phyloP scores from a whole-genome alignment of 2,113 vertebrate species.

The Colossoma macropomum region DNA sequence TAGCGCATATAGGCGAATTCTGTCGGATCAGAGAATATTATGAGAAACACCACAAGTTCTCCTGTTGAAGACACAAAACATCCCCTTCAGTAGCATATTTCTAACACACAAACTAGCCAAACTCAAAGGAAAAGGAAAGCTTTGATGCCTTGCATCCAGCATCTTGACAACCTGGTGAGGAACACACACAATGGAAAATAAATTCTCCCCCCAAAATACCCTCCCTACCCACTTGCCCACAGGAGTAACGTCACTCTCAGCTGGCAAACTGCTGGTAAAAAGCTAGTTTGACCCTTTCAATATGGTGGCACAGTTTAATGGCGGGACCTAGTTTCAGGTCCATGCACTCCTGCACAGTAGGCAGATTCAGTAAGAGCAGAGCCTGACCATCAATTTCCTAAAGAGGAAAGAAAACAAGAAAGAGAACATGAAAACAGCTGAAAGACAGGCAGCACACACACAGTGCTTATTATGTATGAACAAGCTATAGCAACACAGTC shows the following conservation, averaged over 20 bases:
- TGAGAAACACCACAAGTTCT: slow-evolving; percentile 27
- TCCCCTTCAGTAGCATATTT: slow-evolving; percentile 44
- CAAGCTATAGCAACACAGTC: too few species aligned
- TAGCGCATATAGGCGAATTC: slow-evolving; percentile 12
- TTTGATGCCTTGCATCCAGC: neutral
- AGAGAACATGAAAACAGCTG: neutral
- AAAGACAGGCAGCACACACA: neutral
- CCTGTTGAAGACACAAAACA: slow-evolving; percentile 17
- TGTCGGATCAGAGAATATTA: slow-evolving; percentile 5
- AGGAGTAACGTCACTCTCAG: slow-evolving; percentile 70
- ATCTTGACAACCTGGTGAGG: slow-evolving; percentile 2
- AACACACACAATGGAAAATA: slow-evolving; percentile 48
- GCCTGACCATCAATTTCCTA: slow-evolving; percentile 99
- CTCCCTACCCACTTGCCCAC: neutral
- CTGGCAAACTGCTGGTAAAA: slow-evolving; percentile 98
- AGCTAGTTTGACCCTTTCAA: slow-evolving; percentile 96
- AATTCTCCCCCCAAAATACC: slow-evolving; percentile 38
- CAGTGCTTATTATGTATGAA: neutral
- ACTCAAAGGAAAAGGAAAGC: slow-evolving; percentile 5
- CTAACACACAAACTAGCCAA: slow-evolving; percentile 12
- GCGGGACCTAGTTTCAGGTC: slow-evolving; percentile 97
- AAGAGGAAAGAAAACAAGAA: slow-evolving; percentile 52
- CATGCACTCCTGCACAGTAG: slow-evolving; percentile 98
- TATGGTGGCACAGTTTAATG: slow-evolving; percentile 98
- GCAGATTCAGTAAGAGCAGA: slow-evolving; percentile 93